Percentiles rank a stretch among this genome's conserved stretches.
Conservation (phyloP, 2,113 vertebrate genomes). For the Nothobranchius kuhntae region DNA sequence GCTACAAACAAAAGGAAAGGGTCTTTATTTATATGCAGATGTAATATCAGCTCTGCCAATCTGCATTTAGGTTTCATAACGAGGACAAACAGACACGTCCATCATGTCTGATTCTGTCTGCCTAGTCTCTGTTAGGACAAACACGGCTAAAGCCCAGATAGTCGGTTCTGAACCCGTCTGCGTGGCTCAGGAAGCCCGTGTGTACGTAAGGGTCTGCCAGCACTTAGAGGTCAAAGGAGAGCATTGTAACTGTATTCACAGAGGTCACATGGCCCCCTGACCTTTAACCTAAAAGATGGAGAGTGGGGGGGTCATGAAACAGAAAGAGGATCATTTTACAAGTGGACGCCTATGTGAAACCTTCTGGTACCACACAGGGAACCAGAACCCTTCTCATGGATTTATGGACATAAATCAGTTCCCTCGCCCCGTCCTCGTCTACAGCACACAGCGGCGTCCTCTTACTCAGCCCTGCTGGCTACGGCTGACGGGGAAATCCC, state of each 20-base stretch:
- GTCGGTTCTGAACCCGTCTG: not conserved
- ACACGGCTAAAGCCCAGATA: not conserved
- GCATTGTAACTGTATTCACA: slow-evolving; percentile 64
- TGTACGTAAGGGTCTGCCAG: slow-evolving; percentile 35
- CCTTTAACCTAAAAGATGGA: slow-evolving; percentile 63
- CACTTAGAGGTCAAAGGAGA: slow-evolving; percentile 39
- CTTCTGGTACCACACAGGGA: slow-evolving; percentile 63
- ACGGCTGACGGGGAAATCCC: slow-evolving; percentile 64
- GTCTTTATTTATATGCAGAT: slow-evolving; percentile 72
- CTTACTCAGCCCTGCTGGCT: slow-evolving; percentile 59
- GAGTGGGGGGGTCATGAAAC: slow-evolving; percentile 67
- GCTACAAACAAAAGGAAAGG: slow-evolving; percentile 54
- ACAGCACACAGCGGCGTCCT: slow-evolving; percentile 59
- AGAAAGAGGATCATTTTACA: slow-evolving; percentile 75
- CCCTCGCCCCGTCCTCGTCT: slow-evolving; percentile 60
- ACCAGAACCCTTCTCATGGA: slow-evolving; percentile 73
- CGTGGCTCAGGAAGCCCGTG: slow-evolving; percentile 6
- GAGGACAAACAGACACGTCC: slow-evolving; percentile 10
- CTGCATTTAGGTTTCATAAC: slow-evolving; percentile 50
- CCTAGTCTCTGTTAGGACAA: slow-evolving; percentile 6
- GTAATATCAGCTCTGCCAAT: slow-evolving; percentile 52
- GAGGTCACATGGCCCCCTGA: slow-evolving; percentile 34
- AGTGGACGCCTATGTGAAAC: slow-evolving; percentile 71
- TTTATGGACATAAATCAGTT: slow-evolving; percentile 76
- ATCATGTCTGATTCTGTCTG: slow-evolving; percentile 13